Percentiles rank a stretch among this genome's conserved stretches.
Conservation (phyloP, 2,888 invertebrate species). For the Drosophila prostipennis region DNA sequence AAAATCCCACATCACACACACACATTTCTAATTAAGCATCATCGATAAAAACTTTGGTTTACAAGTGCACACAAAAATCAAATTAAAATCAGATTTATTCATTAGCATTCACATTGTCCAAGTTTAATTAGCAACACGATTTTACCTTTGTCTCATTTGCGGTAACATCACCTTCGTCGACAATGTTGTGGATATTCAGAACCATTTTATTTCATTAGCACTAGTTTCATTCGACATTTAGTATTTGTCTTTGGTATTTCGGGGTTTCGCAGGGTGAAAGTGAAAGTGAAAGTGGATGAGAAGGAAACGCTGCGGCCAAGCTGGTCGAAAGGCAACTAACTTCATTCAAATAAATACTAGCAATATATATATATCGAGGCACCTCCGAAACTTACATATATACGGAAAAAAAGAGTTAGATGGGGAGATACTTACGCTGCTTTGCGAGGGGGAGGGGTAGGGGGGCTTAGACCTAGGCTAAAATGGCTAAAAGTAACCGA, state of each 20-base stretch:
- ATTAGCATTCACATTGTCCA: neutral
- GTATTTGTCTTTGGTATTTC: neutral
- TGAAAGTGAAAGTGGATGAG: neutral
- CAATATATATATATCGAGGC: neutral
- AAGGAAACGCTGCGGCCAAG: neutral
- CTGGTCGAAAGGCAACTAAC: conserved; percentile 12
- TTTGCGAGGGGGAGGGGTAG: neutral
- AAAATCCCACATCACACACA: too few relatives aligned
- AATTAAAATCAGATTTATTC: conserved; percentile 9
- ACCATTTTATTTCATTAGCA: conserved; percentile 43
- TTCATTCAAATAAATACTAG: conserved; percentile 6
- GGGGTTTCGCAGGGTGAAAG: too few relatives aligned
- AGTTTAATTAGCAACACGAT: conserved; percentile 2
- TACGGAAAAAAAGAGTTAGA: neutral
- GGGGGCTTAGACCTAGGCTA: conserved; percentile 6
- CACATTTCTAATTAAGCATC: too few relatives aligned
- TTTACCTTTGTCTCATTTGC: conserved; percentile 54
- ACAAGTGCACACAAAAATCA: neutral
- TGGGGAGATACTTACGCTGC: conserved; percentile 30
- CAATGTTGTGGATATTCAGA: conserved; percentile 62
- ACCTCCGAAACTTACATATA: neutral
- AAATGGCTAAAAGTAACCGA: conserved; percentile 4
- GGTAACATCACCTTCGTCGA: conserved; percentile 35
- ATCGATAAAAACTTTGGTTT: too few relatives aligned
- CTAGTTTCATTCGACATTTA: conserved; percentile 24